phyloP scores from a whole-genome alignment of 1,140 invertebrate genomes.

The Lepidostoma basale region DNA sequence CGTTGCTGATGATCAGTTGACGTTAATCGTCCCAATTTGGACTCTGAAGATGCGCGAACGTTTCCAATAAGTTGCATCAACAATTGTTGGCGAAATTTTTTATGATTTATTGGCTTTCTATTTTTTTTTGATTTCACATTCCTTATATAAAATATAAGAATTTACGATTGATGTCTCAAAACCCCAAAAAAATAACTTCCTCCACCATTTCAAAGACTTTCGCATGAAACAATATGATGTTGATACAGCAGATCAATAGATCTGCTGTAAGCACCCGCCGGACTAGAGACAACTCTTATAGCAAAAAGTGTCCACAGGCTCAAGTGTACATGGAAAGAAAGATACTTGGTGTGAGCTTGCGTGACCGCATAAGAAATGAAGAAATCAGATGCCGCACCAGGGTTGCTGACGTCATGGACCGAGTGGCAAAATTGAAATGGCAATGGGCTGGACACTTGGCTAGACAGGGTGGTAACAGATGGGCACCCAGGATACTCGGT shows the following conservation, averaged over 20 bases:
- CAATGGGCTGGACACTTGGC: too few relatives aligned
- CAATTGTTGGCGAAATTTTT: slow-evolving; percentile 15
- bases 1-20: slow-evolving; percentile 14
- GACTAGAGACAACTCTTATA: background rate
- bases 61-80: slow-evolving; percentile 19
- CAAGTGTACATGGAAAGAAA: too few relatives aligned
- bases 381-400: too few relatives aligned
- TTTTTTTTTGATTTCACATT: slow-evolving; percentile 2
- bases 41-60: background rate
- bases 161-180: slow-evolving; percentile 11
- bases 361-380: too few relatives aligned
- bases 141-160: slow-evolving; percentile 27
- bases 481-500: too few relatives aligned
- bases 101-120: slow-evolving; percentile 8
- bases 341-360: too few relatives aligned
- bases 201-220: slow-evolving; percentile 22
- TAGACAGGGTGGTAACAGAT: too few relatives aligned
- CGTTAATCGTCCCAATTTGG: slow-evolving; percentile 1
- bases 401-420: too few relatives aligned
- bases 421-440: too few relatives aligned
- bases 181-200: slow-evolving; percentile 29
- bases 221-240: slow-evolving; percentile 23
- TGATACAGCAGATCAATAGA: too few relatives aligned
- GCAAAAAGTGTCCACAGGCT: too few relatives aligned
- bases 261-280: background rate